Evolutionary conservation across 1,140 invertebrate species (phyloP), one percentile per base, ranked within the genome.

Genomic region (Heliconius nattereri): DNA sequence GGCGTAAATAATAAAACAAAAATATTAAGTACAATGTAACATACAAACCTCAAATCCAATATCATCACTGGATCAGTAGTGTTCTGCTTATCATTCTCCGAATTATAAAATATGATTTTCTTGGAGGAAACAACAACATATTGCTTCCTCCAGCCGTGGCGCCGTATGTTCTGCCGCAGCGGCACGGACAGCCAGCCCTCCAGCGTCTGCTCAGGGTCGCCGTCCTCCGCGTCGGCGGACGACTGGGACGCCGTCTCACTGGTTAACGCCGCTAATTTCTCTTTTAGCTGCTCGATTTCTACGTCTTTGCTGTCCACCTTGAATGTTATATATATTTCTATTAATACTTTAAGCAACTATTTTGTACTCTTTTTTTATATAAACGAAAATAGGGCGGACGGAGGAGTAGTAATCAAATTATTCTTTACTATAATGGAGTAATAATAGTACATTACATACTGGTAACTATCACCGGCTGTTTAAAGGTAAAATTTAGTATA

Each of bases 91-190:
- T 99, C 98, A 86, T 95, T 97, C 94, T 99, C 98, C 32, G 97
- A 97, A 94, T 99, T 99, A 90, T 99, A 99, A 95, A 99, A 99
- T 71, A 99, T 98, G 76, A 99, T 99, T 94, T 99, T 99, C 88
- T 98, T 97, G 79, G 98, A 99, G 23, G 98, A 99, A 20, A 99
- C 98, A 32, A 99, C 98, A 7, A 99, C 98, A 92, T 98, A 99
- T 93, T 99, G 98, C 86, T 98, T 98, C 92, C 98, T 98, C 99
- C 99, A 99, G 37, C 98, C 98, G 92, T 99, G 98, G 77, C 98
- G 96, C 78, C 98, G 96, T 78, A 99, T 99, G 91, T 99, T 99
- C 92, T 98, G 98, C 91, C 99, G 99, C 86, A 98, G 98, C 35
- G 99, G 99, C 84, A 99, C 97, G 71, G 98, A 98, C 13, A 99